Conservation (phyloP, 1,140 invertebrate species). For the Patella vulgata region DNA sequence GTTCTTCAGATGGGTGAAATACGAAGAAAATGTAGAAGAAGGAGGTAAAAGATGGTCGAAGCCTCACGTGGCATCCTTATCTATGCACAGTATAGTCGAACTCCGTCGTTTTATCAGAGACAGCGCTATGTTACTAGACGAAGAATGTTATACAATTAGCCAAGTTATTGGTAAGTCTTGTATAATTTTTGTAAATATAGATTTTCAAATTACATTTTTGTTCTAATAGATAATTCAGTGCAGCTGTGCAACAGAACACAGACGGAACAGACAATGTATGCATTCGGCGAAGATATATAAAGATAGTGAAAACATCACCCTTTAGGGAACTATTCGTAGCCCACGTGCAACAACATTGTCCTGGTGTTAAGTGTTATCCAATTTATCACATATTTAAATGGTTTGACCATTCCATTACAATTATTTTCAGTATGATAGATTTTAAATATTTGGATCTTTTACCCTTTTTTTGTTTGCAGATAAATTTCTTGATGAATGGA, state of each 20-base stretch:
- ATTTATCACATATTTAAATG: no score
- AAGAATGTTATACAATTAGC: conserved; percentile 48
- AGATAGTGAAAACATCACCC: neutral
- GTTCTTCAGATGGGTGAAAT: conserved; percentile 67
- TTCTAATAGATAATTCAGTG: no score
- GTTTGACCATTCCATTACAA: no score
- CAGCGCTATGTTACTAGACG: conserved; percentile 57
- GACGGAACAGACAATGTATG: no score
- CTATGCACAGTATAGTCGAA: conserved; percentile 64
- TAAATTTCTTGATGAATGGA: conserved; percentile 49
- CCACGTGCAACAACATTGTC: neutral
- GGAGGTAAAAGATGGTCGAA: conserved; percentile 68
- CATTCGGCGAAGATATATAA: no score
- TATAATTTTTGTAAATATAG: no score
- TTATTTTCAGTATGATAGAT: no score
- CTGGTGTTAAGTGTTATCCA: neutral
- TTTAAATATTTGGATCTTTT: neutral
- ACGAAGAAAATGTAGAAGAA: conserved; percentile 67
- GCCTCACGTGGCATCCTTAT: conserved; percentile 66
- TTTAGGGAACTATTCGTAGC: neutral
- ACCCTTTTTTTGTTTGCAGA: conserved; percentile 30
- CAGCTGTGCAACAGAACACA: no score
- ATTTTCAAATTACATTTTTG: neutral
- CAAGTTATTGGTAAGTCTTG: conserved; percentile 46
- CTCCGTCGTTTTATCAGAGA: conserved; percentile 55